Base-by-base conservation (phyloP, 2,888 invertebrate species). In the Sepiola atlantica region DNA sequence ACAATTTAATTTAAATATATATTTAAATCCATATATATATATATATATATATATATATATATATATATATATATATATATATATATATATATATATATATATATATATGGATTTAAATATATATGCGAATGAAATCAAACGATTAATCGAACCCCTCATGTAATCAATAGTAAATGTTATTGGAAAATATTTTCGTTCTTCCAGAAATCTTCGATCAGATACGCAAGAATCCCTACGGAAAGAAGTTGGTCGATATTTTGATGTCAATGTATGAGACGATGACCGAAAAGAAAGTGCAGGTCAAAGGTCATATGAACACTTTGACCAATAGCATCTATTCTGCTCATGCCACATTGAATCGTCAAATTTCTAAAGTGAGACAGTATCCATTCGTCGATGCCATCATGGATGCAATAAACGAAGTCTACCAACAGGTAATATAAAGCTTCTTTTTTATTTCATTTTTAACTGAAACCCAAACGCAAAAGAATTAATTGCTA, bases 371-470 rank as follows among this genome's bases (percentile, higher is more conserved):
- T 6, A 35, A 0, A 21, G 45, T 24, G 3, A 35, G 35, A 35
- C 54, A 14, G 3, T 54, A 92, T 54, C 92, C 92, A 45, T 3
- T 92, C 12, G 92, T 92, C 28, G 92, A 92, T 35, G 45, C 28
- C 21, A 35, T 92, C 28, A 12, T 92, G 45, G 94, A 95, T 77
- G 93, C 96, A 35, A 92, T 95, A 35, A 95, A 94, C 20, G 96
- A 96, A 54, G 94, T 96, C 32, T 95, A 96, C 94, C 95, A 95
- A 94, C 96, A 96, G 96, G 96, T 96, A 95, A 21, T 10, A 35
- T 77, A 24, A 14, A 16, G 45, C 45, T 45, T 45, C 8, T 45
- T 2, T 10, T 32, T n/a, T n/a, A n/a, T 77, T 77, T 8, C 10
- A n/a, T 28, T 61, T 45, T 61, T 24, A 61, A 4, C 61, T 61